Conservation (phyloP, 1,140 invertebrate species). For the Andricus grossulariae region DNA sequence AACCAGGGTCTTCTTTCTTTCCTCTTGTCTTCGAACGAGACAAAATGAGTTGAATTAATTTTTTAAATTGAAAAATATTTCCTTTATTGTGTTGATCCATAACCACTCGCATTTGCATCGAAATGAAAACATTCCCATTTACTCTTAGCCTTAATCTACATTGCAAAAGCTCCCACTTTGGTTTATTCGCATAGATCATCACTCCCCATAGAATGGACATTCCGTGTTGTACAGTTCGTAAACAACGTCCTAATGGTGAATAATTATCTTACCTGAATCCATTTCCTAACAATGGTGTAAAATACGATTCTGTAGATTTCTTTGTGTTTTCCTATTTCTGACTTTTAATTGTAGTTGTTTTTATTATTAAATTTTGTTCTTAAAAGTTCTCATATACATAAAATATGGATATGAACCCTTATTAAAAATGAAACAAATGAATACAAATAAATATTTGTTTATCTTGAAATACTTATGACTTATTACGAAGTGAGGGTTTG, state of each 20-base stretch:
- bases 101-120: constrained; percentile 59
- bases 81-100: constrained; percentile 18
- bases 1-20: too few species aligned
- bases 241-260: constrained; percentile 43
- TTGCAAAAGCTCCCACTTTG: constrained; percentile 57
- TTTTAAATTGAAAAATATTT: background rate
- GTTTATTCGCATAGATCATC: constrained; percentile 28
- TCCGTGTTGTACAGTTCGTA: constrained; percentile 59
- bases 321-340: constrained; percentile 14
- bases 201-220: constrained; percentile 56
- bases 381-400: too few species aligned
- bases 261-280: constrained; percentile 41
- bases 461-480: too few species aligned
- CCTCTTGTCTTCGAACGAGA: background rate
- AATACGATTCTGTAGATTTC: background rate
- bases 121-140: constrained; percentile 66
- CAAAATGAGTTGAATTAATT: constrained; percentile 14
- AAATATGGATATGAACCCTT: too few species aligned
- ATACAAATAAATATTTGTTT: too few species aligned
- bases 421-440: too few species aligned
- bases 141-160: constrained; percentile 55
- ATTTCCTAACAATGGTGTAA: constrained; percentile 9
- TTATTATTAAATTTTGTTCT: background rate
- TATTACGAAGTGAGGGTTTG: too few species aligned
- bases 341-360: background rate